phyloP scores from a whole-genome alignment of 2,888 invertebrate species.

The Bruchidius siliquastri region DNA sequence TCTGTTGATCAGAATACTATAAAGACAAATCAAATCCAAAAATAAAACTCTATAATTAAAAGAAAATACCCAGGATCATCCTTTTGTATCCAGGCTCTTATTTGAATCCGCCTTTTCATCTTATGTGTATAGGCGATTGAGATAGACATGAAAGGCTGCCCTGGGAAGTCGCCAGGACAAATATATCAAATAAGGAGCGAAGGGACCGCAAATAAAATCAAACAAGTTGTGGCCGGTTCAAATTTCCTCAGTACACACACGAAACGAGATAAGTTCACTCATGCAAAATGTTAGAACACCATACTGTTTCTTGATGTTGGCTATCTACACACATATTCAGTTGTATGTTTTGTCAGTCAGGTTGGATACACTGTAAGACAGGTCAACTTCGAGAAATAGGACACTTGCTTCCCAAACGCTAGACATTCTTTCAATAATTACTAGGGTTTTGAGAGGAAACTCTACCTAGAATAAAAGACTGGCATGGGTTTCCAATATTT shows the following conservation, averaged over 20 bases:
- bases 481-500: too few relatives aligned
- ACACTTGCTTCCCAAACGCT: too few relatives aligned
- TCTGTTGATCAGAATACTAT: too few relatives aligned
- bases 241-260: not conserved
- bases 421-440: too few relatives aligned
- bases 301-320: not conserved
- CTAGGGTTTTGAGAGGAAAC: too few relatives aligned
- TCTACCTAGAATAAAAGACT: too few relatives aligned
- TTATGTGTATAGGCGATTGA: not conserved
- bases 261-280: conserved; percentile 43
- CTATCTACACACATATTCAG: not conserved
- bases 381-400: too few relatives aligned
- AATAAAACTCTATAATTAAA: not conserved
- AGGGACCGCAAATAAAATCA: conserved; percentile 41
- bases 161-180: not conserved
- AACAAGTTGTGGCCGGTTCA: conserved; percentile 31
- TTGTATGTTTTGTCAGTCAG: not conserved
- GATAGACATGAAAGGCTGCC: not conserved
- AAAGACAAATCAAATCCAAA: too few relatives aligned
- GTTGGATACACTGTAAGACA: not conserved
- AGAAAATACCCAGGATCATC: not conserved
- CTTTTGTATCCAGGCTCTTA: not conserved
- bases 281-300: conserved; percentile 39
- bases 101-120: not conserved
- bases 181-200: conserved; percentile 10